Evolutionary conservation across 2,888 invertebrate genomes (phyloP), one percentile per base, ranked within the genome.

Genomic region (Petrolisthes manimaculis): DNA sequence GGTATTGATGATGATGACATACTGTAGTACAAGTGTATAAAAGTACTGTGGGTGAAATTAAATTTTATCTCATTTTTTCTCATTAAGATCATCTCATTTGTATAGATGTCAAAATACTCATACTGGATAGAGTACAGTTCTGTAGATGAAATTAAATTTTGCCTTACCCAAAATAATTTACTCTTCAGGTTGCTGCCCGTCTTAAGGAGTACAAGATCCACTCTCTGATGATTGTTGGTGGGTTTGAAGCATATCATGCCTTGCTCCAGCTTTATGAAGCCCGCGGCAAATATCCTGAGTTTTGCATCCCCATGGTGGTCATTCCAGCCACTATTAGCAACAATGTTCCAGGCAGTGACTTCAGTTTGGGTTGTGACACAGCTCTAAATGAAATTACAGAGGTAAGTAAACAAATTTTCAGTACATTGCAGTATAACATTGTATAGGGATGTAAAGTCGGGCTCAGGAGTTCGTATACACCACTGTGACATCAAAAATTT

Each of bases 331-430:
- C 99, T 56, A 99, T 99, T 93, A 98, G 98, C 93, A 99, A 99
- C 94, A 99, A 99, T 93, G 98, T 99, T 87, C 99, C 99, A 89
- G 99, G 99, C 85, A 98, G 98, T 0, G 98, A 99, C 93, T 98
- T 99, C 94, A 98, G 98, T 4, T 94, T 99, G 78, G 99, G 99
- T 86, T 96, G 97, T 90, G 99, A 99, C 93, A 99, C 99, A 3
- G 98, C 99, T 5, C 95, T 99, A 87, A 99, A 99, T 93, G 99
- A 99, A 94, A 99, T 99, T 92, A 98, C 99, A 0, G 97, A 98
- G 93, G 95, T 95, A 92, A 93, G 83, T 69, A 21, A 61, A n/a
- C n/a, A n/a, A n/a, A 18, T 61, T 12, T 61, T 37, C 37, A 37
- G 37, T 37, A 37, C 37, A 37, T 37, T 37, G 37, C 37, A 37